A percentile compares a stretch with the other conserved stretches of the same genome.
Conservation (phyloP, 2,113 vertebrate genomes). For the Tylochromis polylepis region DNA sequence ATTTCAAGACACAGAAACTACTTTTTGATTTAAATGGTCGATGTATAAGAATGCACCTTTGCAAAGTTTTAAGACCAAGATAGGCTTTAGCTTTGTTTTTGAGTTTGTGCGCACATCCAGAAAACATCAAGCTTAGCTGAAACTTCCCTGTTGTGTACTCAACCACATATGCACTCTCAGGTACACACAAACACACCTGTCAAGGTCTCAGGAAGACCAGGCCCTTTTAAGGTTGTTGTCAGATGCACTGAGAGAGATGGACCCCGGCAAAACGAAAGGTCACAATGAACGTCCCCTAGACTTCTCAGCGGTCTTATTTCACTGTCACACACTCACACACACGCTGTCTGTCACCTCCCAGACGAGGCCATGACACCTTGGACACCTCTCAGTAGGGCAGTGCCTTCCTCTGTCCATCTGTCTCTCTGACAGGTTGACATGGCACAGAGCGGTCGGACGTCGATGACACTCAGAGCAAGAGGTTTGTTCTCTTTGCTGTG, state of each 20-base stretch:
- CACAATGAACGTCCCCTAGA: conserved; percentile 43
- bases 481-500: conserved; percentile 39
- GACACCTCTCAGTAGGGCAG: conserved; percentile 51
- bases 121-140: not conserved
- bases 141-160: not conserved
- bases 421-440: conserved; percentile 60
- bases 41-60: not conserved
- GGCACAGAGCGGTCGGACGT: conserved; percentile 37
- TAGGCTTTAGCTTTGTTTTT: not conserved
- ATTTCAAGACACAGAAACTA: not conserved
- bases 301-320: conserved; percentile 52
- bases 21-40: rapidly evolving
- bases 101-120: not conserved
- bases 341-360: conserved; percentile 56
- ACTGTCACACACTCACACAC: conserved; percentile 62
- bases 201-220: conserved; percentile 23
- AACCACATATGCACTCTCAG: not conserved
- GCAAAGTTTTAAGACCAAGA: not conserved
- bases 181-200: conserved; percentile 26
- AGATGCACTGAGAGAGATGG: conserved; percentile 42
- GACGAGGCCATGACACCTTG: conserved; percentile 57
- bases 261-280: conserved; percentile 58
- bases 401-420: conserved; percentile 24
- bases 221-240: conserved; percentile 57
- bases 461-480: conserved; percentile 41